Conservation (phyloP, 92 coral and sea anemone species). For the Epizoanthus scotinus region DNA sequence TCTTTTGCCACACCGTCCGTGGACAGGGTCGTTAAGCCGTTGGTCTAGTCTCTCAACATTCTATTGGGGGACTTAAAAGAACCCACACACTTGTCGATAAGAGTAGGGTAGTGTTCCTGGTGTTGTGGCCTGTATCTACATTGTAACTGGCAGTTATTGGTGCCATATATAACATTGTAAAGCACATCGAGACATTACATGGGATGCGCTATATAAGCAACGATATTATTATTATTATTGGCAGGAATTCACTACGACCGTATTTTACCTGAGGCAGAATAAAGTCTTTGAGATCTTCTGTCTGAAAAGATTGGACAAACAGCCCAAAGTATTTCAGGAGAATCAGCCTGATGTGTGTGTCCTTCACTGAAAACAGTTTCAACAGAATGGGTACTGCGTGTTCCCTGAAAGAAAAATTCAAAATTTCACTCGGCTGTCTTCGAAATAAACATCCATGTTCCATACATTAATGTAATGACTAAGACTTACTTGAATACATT, state of each 20-base stretch:
- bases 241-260: neutral
- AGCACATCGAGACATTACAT: too few species aligned
- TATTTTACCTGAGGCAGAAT: constrained; percentile 85
- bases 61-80: too few species aligned
- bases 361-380: constrained; percentile 86
- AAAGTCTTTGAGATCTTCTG: constrained; percentile 64
- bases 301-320: constrained; percentile 75
- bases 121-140: too few species aligned
- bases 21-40: too few species aligned
- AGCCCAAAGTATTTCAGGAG: constrained; percentile 82
- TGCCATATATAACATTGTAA: too few species aligned
- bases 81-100: too few species aligned
- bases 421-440: neutral
- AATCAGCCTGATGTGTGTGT: constrained; percentile 82
- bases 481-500: constrained; percentile 64
- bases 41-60: too few species aligned
- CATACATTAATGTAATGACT: neutral
- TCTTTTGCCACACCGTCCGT: too few species aligned
- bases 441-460: neutral
- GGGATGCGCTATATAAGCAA: too few species aligned
- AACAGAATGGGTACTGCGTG: constrained; percentile 78
- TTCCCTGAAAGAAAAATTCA: constrained; percentile 59
- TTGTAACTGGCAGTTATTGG: too few species aligned
- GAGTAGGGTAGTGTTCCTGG: too few species aligned
- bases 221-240: too few species aligned